Evolutionary conservation across 1,140 invertebrate species (phyloP), one percentile per base, ranked within the genome.

Genomic region (Aphelenchoides fujianensis): DNA sequence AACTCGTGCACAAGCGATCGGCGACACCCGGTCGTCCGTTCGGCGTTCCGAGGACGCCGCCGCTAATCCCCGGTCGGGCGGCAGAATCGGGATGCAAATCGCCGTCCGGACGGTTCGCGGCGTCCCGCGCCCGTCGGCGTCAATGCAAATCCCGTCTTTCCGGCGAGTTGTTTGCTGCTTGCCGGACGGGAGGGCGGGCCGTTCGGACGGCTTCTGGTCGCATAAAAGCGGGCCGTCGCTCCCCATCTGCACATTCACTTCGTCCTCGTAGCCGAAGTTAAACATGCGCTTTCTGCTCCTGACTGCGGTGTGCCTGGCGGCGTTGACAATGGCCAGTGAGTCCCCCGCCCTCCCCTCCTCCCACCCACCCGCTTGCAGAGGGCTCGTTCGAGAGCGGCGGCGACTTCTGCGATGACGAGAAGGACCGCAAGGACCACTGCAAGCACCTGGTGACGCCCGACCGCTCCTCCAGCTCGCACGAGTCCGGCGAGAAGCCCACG

Each of bases 321-420:
- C 41, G 23, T 12, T 48, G 12, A 48, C 12, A 16, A 16, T 48
- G 41, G 23, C 12, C 41, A 23, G 41, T 48, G 41, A 48, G 41
- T 48, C 23, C 23, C n/a, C n/a, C 41, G 23, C 12, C 41, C 23
- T 48, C 41, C 41, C 12, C 12, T 48, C 41, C 12, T 16, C 12
- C 23, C 12, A 48, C 12, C 23, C 12, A 48, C 41, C 41, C 23
- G 23, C 41, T 48, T 48, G 23, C 41, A 48, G 41, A 16, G 23
- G 12, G 12, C 41, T 16, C 41, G 28, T 59, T 59, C 55, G 34
- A 5, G 5, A 7, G 5, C 5, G 55, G 55, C 5, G 5, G 5
- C 28, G 34, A 59, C 55, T 59, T 59, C 55, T 59, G 55, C 55
- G 55, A 59, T 19, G 55, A 59, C 34, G 5, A 59, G 34, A 59